Percentiles rank a stretch among this genome's conserved stretches.
Evolutionary conservation across 2,888 invertebrate genomes (phyloP).

Genomic region (Drosophila engyochracea): DNA sequence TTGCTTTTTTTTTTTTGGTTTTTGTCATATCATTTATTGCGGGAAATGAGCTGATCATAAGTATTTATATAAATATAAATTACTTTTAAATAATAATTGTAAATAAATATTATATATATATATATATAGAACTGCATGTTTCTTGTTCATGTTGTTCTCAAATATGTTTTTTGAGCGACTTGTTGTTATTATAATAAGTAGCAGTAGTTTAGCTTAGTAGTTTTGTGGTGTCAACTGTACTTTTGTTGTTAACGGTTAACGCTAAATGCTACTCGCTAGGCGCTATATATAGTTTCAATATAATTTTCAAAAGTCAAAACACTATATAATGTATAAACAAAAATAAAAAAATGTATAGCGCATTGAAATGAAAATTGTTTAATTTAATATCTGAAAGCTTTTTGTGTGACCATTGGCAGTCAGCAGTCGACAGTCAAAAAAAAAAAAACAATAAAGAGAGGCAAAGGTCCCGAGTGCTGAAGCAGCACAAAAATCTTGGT

Average conservation of each 20-base stretch:
- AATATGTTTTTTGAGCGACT: constrained; percentile 37
- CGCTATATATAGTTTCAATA: constrained; percentile 53
- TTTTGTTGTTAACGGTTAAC: constrained; percentile 57
- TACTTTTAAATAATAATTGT: constrained; percentile 24
- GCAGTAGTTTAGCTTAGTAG: constrained; percentile 22
- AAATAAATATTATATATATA: constrained; percentile 22
- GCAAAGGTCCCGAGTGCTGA: constrained; percentile 14
- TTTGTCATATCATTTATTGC: constrained; percentile 37
- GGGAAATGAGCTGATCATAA: constrained; percentile 73
- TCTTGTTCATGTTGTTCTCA: constrained; percentile 59
- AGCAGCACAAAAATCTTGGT: constrained; percentile 19
- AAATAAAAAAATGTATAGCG: constrained; percentile 22
- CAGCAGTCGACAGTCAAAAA: constrained; percentile 27
- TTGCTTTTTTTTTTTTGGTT: constrained; percentile 23
- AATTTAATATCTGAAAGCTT: constrained; percentile 53
- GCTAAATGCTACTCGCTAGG: constrained; percentile 68
- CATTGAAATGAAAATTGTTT: constrained; percentile 44
- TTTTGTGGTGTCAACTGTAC: constrained; percentile 54
- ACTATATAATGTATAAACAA: constrained; percentile 21
- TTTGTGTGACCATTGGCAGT: constrained; percentile 50
- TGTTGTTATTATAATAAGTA: constrained; percentile 36
- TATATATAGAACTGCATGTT: constrained; percentile 62
- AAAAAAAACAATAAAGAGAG: constrained; percentile 13
- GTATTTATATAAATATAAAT: constrained; percentile 26
- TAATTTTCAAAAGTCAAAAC: constrained; percentile 24